Base-by-base conservation (phyloP, 2,113 vertebrate genomes). In the Dasyprocta punctata region DNA sequence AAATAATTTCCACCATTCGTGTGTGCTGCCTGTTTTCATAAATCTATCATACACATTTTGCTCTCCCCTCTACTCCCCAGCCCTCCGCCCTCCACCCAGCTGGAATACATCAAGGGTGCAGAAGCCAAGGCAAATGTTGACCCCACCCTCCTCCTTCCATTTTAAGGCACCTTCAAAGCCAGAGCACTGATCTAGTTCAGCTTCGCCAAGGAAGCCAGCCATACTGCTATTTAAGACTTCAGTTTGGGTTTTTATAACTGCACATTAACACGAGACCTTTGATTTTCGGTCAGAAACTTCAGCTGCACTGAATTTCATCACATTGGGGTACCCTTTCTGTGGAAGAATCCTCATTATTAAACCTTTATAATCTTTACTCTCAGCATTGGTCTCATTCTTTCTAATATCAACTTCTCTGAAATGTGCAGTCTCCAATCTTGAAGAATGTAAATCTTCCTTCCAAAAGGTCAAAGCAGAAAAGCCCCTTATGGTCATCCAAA, bases 91-190 rank as follows among this genome's bases (percentile, higher is more conserved):
- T 97, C 97, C 78, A 78, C 89, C 95, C 98, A 98, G 98, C 98
- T 99, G 99, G 98, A 98, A 98, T 65, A 89, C 98, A 98, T 98
- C 98, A 98, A 96, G 98, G 97, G 96, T 87, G n/a, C 98, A 98
- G 97, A 97, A 98, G 98, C 98, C 98, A 98, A 98, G 98, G 98
- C 98, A 98, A 98, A 98, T 89, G 98, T 92, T 97, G 97, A 98
- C 98, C 98, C 98, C 98, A 98, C 98, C 98, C 98, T 98, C 98
- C 98, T 98, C 98, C 98, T 97, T 98, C 98, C 98, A 98, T 97
- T 98, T 98, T 97, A 98, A 98, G 98, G 97, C 97, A 98, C 98
- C 98, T 99, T 99, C 98, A 98, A 99, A 98, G 98, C 97, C 97
- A 97, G 96, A 93, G 97, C 90, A 54, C 96, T 81, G 98, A 97